Conservation (phyloP, 2,888 invertebrate genomes). For the Drosophila yooni region DNA sequence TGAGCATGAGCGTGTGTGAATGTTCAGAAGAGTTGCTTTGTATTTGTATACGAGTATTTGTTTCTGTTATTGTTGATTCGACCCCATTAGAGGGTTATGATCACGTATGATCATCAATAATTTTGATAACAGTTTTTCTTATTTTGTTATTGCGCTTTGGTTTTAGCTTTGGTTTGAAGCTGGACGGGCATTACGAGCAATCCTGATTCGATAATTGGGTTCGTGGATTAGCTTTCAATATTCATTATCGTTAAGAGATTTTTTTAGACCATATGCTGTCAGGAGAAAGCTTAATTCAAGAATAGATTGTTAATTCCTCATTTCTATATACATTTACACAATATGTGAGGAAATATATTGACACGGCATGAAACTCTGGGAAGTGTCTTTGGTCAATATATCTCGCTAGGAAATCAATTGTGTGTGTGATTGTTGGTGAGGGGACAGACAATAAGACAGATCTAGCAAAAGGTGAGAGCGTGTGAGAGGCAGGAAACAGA, state of each 20-base stretch:
- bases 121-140: conserved; percentile 56
- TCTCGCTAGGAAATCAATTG: conserved; percentile 39
- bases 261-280: conserved; percentile 18
- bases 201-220: conserved; percentile 43
- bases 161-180: conserved; percentile 30
- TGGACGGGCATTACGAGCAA: conserved; percentile 40
- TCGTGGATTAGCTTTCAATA: conserved; percentile 51
- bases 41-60: conserved; percentile 54
- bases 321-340: conserved; percentile 70
- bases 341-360: conserved; percentile 54
- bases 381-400: conserved; percentile 47
- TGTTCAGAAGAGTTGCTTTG: conserved; percentile 82
- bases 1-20: conserved; percentile 86
- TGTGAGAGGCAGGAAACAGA: conserved; percentile 74
- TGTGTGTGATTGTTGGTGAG: conserved; percentile 47
- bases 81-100: conserved; percentile 21
- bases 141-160: conserved; percentile 60
- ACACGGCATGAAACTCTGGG: conserved; percentile 27
- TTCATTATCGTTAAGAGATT: conserved; percentile 32
- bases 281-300: conserved; percentile 48
- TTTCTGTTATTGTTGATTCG: conserved; percentile 41
- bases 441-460: conserved; percentile 68
- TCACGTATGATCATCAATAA: conserved; percentile 42
- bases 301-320: conserved; percentile 56
- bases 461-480: conserved; percentile 70